Conservation (phyloP, 2,797 vertebrate genomes). For the Eupleurogrammus muticus region DNA sequence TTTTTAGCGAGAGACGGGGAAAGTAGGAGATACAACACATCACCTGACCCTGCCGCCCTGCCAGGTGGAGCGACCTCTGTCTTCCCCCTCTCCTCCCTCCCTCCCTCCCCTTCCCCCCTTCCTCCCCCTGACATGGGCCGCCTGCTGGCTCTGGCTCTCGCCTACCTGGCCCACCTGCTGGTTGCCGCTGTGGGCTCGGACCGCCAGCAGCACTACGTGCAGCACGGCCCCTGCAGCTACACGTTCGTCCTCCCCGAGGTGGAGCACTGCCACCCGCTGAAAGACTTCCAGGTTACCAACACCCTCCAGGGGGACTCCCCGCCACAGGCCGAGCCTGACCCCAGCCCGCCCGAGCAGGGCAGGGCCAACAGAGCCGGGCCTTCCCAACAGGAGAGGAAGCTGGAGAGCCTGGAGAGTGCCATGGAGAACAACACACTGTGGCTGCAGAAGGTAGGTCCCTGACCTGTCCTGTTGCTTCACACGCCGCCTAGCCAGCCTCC, state of each 20-base stretch:
- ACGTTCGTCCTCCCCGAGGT: constrained; percentile 88
- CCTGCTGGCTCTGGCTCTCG: constrained; percentile 63
- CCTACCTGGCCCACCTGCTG: constrained; percentile 75
- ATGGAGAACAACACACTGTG: constrained; percentile 90
- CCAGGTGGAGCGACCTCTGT: constrained; percentile 40
- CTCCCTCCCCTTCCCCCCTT: constrained; percentile 17
- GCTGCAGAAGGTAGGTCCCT: constrained; percentile 85
- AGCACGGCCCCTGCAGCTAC: constrained; percentile 87
- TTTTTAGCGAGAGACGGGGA: constrained; percentile 19
- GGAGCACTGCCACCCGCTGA: constrained; percentile 77
- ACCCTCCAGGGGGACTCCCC: constrained; percentile 86
- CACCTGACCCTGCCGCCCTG: constrained; percentile 38
- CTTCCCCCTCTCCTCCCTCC: constrained; percentile 25
- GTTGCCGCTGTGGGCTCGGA: constrained; percentile 63
- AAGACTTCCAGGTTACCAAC: constrained; percentile 83
- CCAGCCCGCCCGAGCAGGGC: constrained; percentile 44
- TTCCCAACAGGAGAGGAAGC: constrained; percentile 81
- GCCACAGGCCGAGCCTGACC: constrained; percentile 36
- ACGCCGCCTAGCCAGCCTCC: background rate
- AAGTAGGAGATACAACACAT: constrained; percentile 23
- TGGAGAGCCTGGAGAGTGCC: constrained; percentile 84
- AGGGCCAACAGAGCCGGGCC: constrained; percentile 65
- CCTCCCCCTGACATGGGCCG: constrained; percentile 71
- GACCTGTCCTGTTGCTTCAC: background rate
- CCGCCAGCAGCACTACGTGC: constrained; percentile 82